Evolutionary conservation across 2,113 vertebrate species (phyloP).

Genomic region (Oryzias curvinotus): DNA sequence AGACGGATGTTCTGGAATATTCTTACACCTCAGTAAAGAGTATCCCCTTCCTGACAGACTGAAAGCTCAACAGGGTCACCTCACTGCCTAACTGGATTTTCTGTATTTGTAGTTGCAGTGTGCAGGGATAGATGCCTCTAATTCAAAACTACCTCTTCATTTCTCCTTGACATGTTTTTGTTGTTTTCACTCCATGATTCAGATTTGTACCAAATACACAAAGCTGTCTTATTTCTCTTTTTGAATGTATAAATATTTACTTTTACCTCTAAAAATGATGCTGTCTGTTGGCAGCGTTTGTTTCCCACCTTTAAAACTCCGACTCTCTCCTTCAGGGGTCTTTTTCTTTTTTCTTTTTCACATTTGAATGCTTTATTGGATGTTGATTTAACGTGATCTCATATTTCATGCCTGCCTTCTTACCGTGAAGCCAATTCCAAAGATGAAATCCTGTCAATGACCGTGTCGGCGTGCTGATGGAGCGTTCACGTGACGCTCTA

Average conservation of each 20-base stretch:
- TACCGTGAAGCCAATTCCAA: slow-evolving; percentile 40
- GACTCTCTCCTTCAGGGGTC: not conserved
- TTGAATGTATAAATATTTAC: not conserved
- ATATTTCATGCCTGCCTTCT: slow-evolving; percentile 41
- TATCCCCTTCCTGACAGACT: no score
- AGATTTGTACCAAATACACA: slow-evolving; percentile 16
- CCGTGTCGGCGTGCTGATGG: slow-evolving; percentile 26
- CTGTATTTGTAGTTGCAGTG: slow-evolving; percentile 30
- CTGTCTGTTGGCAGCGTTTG: slow-evolving; percentile 4
- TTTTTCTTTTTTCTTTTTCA: not conserved
- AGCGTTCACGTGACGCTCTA: slow-evolving; percentile 19
- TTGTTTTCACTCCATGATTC: slow-evolving; percentile 49
- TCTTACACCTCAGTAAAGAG: no score
- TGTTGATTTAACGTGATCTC: slow-evolving; percentile 13
- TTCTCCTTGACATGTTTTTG: slow-evolving; percentile 79
- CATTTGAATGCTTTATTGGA: slow-evolving; percentile 7
- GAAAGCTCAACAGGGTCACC: slow-evolving; percentile 2
- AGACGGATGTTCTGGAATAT: no score
- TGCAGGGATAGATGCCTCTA: slow-evolving; percentile 77
- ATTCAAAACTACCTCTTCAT: slow-evolving; percentile 92
- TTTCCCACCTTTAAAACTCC: slow-evolving; percentile 1
- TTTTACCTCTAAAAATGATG: slow-evolving; percentile 45
- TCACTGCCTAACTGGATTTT: slow-evolving; percentile 23
- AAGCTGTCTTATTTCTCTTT: slow-evolving; percentile 5
- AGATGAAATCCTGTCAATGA: slow-evolving; percentile 55